Conservation (phyloP, 37 sponge, comb jelly and placozoan species). For the Chondrilla cf. caribensis region DNA sequence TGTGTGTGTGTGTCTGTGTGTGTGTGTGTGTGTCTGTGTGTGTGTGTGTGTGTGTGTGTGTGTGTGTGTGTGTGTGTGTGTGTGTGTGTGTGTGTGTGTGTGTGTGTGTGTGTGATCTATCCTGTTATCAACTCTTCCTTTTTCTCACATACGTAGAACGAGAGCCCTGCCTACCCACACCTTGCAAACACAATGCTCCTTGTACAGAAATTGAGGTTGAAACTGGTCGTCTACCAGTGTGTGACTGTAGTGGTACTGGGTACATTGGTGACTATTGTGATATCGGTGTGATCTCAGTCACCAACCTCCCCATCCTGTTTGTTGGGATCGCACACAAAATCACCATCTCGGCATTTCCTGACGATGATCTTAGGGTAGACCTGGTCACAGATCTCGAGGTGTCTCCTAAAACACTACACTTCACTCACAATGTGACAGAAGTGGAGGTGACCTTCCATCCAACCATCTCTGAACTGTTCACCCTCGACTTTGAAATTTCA, state of each 20-base stretch:
- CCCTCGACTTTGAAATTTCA: neutral
- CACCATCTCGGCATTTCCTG: neutral
- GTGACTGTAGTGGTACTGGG: neutral
- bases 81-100: neutral
- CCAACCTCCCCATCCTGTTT: neutral
- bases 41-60: too few relatives aligned
- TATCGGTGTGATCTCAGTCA: constrained; percentile 3
- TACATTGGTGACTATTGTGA: neutral
- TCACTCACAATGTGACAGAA: neutral
- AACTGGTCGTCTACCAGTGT: neutral
- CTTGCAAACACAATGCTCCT: neutral
- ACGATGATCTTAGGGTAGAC: neutral
- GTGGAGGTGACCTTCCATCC: neutral
- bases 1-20: neutral
- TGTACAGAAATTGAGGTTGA: neutral
- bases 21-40: neutral
- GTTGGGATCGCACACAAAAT: neutral
- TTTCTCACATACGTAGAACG: neutral
- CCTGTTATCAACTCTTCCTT: too few relatives aligned
- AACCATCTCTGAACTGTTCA: neutral
- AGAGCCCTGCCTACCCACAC: constrained; percentile 5
- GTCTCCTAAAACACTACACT: neutral
- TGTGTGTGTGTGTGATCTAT: neutral
- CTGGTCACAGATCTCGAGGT: neutral
- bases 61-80: too few relatives aligned